These are phyloP conservation scores for Branchipolynoe longqiensis DNA, from an alignment of 2,888 invertebrate genomes.

Conservation along the genomic window DNA sequence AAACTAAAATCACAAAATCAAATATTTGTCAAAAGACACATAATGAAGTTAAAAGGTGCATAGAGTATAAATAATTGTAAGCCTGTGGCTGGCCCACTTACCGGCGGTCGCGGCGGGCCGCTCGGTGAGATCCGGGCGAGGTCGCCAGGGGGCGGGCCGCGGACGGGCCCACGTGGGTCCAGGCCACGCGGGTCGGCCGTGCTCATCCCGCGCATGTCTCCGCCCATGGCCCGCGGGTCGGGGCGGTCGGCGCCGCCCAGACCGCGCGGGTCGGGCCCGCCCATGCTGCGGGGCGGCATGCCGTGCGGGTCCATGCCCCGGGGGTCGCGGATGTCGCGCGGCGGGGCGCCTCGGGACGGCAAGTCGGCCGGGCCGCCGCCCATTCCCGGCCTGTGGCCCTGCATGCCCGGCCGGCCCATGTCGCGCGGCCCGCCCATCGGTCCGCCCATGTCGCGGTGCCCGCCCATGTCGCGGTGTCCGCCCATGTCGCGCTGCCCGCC, in stretches of 20 bases:
- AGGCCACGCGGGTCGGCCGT: slow-evolving; percentile 32
- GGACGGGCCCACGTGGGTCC: slow-evolving; percentile 46
- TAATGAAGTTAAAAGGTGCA: too few relatives aligned
- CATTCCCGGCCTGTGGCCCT: slow-evolving; percentile 26
- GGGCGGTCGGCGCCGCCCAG: background rate
- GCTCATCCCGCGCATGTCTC: slow-evolving; percentile 7
- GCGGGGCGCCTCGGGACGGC: background rate
- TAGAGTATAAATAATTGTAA: too few relatives aligned
- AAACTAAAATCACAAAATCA: too few relatives aligned
- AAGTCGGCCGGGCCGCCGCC: slow-evolving; percentile 7
- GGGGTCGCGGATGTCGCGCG: slow-evolving; percentile 35
- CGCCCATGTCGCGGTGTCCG: background rate
- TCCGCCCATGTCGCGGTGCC: slow-evolving; percentile 19
- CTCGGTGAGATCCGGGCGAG: background rate
- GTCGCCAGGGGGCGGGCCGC: slow-evolving; percentile 28
- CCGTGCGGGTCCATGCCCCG: background rate
- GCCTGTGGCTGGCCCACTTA: too few relatives aligned
- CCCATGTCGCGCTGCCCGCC: slow-evolving; percentile 31
- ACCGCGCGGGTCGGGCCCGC: slow-evolving; percentile 37
- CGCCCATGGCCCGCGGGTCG: slow-evolving; percentile 42
- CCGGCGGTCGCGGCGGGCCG: slow-evolving; percentile 18
- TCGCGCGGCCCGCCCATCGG: slow-evolving; percentile 46
- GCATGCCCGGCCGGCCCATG: background rate
- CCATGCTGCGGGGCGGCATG: background rate
- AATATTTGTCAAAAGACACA: too few relatives aligned